Percentiles rank a stretch among this genome's conserved stretches.
Evolutionary conservation across 92 coral and sea anemone genomes (phyloP).

Genomic region (Plumapathes pennacea): DNA sequence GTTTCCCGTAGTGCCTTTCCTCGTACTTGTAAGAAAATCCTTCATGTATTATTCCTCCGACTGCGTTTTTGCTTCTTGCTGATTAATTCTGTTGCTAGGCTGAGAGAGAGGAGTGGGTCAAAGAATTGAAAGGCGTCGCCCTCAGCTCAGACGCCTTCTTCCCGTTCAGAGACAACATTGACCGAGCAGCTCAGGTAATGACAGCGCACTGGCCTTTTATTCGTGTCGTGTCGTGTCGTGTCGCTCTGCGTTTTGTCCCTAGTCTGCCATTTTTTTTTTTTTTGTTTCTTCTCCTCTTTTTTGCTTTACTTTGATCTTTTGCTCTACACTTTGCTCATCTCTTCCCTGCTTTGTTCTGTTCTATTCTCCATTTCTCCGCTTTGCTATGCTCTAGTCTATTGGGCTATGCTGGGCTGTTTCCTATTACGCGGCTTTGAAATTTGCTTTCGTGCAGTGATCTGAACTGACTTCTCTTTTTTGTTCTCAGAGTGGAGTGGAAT

Average conservation of each 20-base stretch:
- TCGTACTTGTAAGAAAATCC: background rate
- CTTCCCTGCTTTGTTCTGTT: background rate
- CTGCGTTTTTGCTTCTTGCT: background rate
- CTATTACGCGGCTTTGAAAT: background rate
- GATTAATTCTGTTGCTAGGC: slow-evolving; percentile 37
- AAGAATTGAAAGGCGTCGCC: slow-evolving; percentile 74
- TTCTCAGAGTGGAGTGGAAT: slow-evolving; percentile 93
- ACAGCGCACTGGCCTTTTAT: too few relatives aligned
- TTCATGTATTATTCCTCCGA: background rate
- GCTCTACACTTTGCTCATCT: too few relatives aligned
- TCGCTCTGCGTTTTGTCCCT: too few relatives aligned
- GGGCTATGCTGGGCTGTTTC: too few relatives aligned
- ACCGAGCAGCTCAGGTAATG: slow-evolving; percentile 94
- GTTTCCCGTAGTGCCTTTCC: background rate
- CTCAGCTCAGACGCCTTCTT: slow-evolving; percentile 98
- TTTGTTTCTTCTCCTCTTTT: too few relatives aligned
- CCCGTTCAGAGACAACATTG: slow-evolving; percentile 97
- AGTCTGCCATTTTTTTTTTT: too few relatives aligned
- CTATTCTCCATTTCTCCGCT: background rate
- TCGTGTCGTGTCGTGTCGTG: too few relatives aligned
- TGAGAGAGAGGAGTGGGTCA: slow-evolving; percentile 85
- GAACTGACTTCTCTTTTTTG: background rate
- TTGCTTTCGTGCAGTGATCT: background rate
- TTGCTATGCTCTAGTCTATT: background rate
- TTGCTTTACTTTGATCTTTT: too few relatives aligned